Evolutionary conservation across 2,797 vertebrate genomes (phyloP), one percentile per base, ranked within the genome.

Genomic region (Typhlichthys eigenmanni): DNA sequence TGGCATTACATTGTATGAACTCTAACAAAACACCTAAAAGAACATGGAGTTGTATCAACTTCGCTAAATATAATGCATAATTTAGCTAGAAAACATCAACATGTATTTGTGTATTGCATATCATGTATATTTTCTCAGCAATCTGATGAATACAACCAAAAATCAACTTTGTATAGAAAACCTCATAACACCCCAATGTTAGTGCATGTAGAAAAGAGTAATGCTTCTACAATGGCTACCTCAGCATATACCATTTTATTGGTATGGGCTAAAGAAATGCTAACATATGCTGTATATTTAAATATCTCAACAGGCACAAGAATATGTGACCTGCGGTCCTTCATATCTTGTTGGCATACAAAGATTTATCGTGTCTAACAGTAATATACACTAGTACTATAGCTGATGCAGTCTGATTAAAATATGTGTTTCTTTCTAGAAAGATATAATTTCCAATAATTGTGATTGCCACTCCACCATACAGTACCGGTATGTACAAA

Each of bases 1-100:
- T 43, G 38, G 9, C 38, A 9, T 8, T 43, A 10, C 59, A 71
- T 73, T 66, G 59, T 51, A 49, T 70, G 66, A 57, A 61, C 52
- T 34, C 47, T 24, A 81, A 80, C 72, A 81, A 79, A 81, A 79
- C 55, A 81, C 66, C 63, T 74, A 62, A 80, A 58, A 6, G 63
- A 68, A 68, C 53, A 66, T 34, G 13, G 60, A 47, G 29, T 55
- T 59, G 56, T 46, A 60, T 74, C 72, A 66, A 85, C 64, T 46
- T 60, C 61, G 57, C 53, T 59, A 45, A 48, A n/a, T 29, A 43
- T 45, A 56, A 32, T 6, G 32, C 9, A 51, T 43, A 16, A 29
- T 52, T 24, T 64, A 52, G 8, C 38, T 43, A 9, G 8, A 43
- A 10, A 43, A 43, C 38, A 43, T 43, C 7, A 8, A 43, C 38